A percentile compares a stretch with the other conserved stretches of the same genome.
Conservation (phyloP, 2,797 vertebrate species). For the Brachymystax lenok region DNA sequence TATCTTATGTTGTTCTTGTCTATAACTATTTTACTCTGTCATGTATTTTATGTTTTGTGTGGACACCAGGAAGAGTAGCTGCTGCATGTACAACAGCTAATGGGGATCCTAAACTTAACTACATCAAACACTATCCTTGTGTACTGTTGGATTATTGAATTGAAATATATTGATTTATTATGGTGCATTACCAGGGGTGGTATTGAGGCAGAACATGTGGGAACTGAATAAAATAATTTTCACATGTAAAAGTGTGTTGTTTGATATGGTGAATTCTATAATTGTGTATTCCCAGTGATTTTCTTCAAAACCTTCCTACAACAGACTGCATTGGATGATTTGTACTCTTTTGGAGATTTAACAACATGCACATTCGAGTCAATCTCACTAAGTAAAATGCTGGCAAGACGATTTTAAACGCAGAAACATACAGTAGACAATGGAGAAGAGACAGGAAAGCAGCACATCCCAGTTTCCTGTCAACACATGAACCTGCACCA, state of each 20-base stretch:
- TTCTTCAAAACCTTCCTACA: neutral
- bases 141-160: neutral
- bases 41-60: no score
- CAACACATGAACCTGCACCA: constrained; percentile 62
- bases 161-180: neutral
- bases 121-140: no score
- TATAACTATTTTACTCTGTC: no score
- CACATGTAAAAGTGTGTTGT: neutral
- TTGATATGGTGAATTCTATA: neutral
- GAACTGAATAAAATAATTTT: neutral
- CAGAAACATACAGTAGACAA: constrained; percentile 8
- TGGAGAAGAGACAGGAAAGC: constrained; percentile 68
- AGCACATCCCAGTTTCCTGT: constrained; percentile 77
- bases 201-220: neutral
- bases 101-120: no score
- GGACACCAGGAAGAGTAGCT: no score
- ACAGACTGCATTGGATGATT: neutral
- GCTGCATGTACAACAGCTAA: no score
- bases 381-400: constrained; percentile 30
- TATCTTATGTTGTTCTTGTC: no score
- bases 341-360: neutral
- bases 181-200: neutral
- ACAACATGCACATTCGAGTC: neutral
- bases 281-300: neutral
- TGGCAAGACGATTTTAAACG: constrained; percentile 33